A percentile compares a stretch with the other conserved stretches of the same genome.
Evolutionary conservation across 1,140 invertebrate species (phyloP).

Genomic region (Spodoptera frugiperda): DNA sequence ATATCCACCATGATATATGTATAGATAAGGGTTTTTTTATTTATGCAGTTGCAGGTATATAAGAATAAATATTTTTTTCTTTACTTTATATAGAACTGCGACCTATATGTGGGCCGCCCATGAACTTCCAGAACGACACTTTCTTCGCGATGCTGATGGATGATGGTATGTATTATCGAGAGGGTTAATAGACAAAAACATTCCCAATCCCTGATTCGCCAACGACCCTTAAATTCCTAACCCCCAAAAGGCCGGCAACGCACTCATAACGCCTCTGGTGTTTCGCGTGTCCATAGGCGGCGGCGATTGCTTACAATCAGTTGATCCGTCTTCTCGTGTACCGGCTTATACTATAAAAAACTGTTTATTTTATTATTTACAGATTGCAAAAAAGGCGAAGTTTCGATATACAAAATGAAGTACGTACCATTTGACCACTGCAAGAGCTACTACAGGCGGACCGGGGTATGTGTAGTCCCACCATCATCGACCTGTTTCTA

Average conservation of each 20-base stretch:
- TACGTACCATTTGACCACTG: constrained; percentile 50
- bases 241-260: no score
- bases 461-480: constrained; percentile 47
- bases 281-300: no score
- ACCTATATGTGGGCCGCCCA: constrained; percentile 56
- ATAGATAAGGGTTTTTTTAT: no score
- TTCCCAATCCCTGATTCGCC: no score
- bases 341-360: no score
- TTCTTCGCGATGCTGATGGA: constrained; percentile 55
- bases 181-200: not conserved
- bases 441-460: constrained; percentile 50
- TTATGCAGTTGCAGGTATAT: no score
- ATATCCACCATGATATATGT: no score
- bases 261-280: no score
- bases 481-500: not conserved
- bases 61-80: no score
- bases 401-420: constrained; percentile 53
- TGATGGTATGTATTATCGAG: constrained; percentile 40
- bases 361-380: constrained; percentile 20
- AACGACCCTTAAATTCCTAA: no score
- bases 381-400: constrained; percentile 52
- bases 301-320: no score
- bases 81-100: constrained; percentile 55
- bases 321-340: no score
- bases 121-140: constrained; percentile 46